Evolutionary conservation across 2,888 invertebrate species (phyloP).

Genomic region (Odontocolon sp.): DNA sequence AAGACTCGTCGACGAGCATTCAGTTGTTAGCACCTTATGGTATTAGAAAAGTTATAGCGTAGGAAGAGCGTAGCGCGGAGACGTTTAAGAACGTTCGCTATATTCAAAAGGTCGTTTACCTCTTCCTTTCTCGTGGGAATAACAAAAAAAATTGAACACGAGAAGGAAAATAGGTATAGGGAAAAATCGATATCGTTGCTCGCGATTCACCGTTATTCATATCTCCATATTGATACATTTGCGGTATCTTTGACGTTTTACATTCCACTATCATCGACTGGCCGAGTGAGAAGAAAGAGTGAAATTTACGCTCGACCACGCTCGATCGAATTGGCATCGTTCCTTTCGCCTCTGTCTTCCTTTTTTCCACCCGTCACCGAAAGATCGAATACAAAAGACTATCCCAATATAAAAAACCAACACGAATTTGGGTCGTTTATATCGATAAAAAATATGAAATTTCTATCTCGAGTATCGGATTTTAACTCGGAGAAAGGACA

Average conservation of each 20-base stretch:
- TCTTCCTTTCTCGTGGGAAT: constrained; percentile 39
- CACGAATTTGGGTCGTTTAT: background rate
- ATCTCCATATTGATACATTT: background rate
- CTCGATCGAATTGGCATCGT: constrained; percentile 55
- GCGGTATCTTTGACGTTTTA: background rate
- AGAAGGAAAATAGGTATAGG: background rate
- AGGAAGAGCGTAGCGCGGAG: constrained; percentile 1
- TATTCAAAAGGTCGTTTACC: constrained; percentile 49
- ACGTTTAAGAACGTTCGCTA: constrained; percentile 22
- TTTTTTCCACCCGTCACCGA: constrained; percentile 11
- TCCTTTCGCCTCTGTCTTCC: constrained; percentile 36
- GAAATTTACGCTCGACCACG: constrained; percentile 43
- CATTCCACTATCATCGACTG: constrained; percentile 34
- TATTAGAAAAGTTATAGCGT: too few relatives aligned
- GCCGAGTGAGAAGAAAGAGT: background rate
- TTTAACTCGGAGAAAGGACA: too few relatives aligned
- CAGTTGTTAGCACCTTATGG: too few relatives aligned
- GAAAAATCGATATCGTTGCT: constrained; percentile 22
- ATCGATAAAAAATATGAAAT: background rate
- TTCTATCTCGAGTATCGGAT: background rate
- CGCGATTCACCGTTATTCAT: background rate
- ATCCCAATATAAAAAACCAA: constrained; percentile 5
- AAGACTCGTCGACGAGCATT: too few relatives aligned
- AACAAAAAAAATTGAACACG: background rate
- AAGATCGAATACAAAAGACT: constrained; percentile 14